Evolutionary conservation across 2,888 invertebrate species (phyloP).

Genomic region (Nipponacmea schrenckii): DNA sequence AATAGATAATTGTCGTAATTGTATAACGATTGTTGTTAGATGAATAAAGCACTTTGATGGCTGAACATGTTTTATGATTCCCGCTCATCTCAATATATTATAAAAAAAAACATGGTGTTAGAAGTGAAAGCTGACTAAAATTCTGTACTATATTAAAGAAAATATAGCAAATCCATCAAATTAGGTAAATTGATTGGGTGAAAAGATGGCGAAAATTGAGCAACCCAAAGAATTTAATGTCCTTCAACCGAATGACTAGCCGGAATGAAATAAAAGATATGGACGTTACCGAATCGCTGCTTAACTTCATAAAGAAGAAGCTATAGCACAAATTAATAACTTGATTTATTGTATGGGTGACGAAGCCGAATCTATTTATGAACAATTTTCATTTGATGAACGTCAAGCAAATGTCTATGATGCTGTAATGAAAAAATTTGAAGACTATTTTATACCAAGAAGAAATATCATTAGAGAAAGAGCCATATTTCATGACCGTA

Average conservation of each 20-base stretch:
- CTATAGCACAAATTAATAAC: not conserved
- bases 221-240: not conserved
- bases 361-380: not conserved
- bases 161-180: not conserved
- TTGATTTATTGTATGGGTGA: not conserved
- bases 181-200: not conserved
- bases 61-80: not conserved
- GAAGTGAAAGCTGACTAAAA: not conserved
- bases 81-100: not conserved
- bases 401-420: not conserved
- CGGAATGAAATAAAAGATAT: not conserved
- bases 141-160: not conserved
- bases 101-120: not conserved
- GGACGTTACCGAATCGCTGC: not conserved
- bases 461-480: not conserved
- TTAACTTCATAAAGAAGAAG: not conserved
- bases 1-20: too few relatives aligned
- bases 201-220: not conserved
- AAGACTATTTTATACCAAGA: not conserved
- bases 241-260: not conserved
- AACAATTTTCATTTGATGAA: not conserved
- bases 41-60: not conserved
- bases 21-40: not conserved
- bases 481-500: not conserved
- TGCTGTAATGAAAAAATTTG: not conserved